Base-by-base conservation (phyloP, 2,113 vertebrate species). In the Meriones unguiculatus region DNA sequence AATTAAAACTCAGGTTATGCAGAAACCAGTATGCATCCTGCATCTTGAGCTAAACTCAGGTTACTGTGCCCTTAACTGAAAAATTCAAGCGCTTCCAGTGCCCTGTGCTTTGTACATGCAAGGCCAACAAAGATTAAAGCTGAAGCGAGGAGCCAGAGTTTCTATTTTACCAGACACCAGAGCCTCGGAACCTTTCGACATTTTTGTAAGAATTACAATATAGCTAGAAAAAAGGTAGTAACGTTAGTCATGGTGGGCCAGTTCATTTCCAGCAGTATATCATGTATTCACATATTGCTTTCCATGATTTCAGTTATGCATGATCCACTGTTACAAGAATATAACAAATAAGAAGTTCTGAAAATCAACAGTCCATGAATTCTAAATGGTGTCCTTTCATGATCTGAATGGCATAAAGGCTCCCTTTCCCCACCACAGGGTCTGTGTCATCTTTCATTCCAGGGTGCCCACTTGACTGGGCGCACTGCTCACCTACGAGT, bases 11-110 rank as follows among this genome's bases (percentile, higher is more conserved):
- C 65, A 57, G 41, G 41, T 87, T 87, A 81, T 6, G 38, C 2
- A 88, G 50, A 89, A 96, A 87, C 93, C 67, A 67, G 67, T 84
- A 84, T 75, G 20, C 50, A 54, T 91, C 18, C 9, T 89, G 41
- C 1, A 46, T 96, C 25, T 81, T 93, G 70, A 91, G 57, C 41
- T 15, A 94, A 82, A 85, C 70, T 72, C 54, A 77, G 46, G 85
- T 25, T 92, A 59, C 41, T 88, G 46, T 10, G 18, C 77, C 46
- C 28, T 78, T 80, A 75, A 85, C 32, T 65, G 59, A 38, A 95
- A 94, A 86, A 87, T 67, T 92, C n/a, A 72, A 91, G 86, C 30
- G 28, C 82, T 30, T 72, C 10, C 25, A 93, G 86, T 86, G 35
- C 6, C 93, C 18, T 84, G 22, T 89, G 38, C 10, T 67, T 50